Base-by-base conservation (phyloP, 2,797 vertebrate species). In the Staurois parvus region DNA sequence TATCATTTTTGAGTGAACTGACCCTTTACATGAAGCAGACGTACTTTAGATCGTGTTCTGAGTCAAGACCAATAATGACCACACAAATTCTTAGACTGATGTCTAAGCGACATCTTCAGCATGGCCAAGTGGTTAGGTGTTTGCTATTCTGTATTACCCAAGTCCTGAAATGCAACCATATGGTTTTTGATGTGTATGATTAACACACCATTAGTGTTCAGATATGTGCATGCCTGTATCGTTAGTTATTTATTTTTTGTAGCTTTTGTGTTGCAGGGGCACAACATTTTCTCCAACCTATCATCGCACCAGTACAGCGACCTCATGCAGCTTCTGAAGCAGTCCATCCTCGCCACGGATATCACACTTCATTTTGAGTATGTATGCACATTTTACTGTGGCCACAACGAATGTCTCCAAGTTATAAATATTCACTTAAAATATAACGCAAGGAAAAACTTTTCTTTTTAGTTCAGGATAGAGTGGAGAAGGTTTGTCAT, bases 341-440 rank as follows among this genome's bases (percentile, higher is more conserved):
- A 99, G 93, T 99, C 98, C 0, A 99, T 99, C 88, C 88, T 99
- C 92, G 98, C 98, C 92, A 99, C 98, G 82, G 98, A 99, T 92
- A 95, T 99, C 94, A 99, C 98, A 4, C 96, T 99, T 84, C 99
- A 99, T 94, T 99, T 99, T 93, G 97, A 99, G 98, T 99, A 96
- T 78, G 98, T 96, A 95, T 94, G 91, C 90, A 78, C 87, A 83
- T 92, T 90, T 89, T 89, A 89, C 85, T 19, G n/a, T 30, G 1
- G 32, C 21, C 29, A 7, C 29, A 32, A 12, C 21, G 17, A 70
- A 70, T 70, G 8, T 70, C 15, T 70, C 13, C 32, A 24, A 37
- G 32, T 70, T 52, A 52, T 4, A 52, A 52, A 52, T 52, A 4
- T 17, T 52, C 2, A 45, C 42, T 45, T 45, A 13, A 13, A 0